Conservation (phyloP, 2,113 vertebrate species). For the Oryzias melastigma region DNA sequence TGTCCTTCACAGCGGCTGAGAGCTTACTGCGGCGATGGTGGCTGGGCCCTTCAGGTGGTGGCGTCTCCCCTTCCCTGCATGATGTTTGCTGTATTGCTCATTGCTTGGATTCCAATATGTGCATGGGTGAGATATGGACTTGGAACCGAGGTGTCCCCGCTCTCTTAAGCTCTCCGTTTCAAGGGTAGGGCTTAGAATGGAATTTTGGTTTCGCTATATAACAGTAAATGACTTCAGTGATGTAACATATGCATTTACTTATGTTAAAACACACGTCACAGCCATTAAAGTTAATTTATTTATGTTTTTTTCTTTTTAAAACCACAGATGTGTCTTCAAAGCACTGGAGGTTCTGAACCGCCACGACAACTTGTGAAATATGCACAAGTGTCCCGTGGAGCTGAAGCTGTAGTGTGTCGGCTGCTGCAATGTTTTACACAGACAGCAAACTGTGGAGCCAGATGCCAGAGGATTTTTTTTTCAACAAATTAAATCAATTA, state of each 20-base stretch:
- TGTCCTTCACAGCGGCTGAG: too few relatives aligned
- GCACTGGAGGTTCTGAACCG: background rate
- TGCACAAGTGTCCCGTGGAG: background rate
- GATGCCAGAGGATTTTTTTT: background rate
- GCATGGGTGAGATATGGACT: too few relatives aligned
- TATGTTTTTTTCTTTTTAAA: background rate
- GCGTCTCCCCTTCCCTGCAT: too few relatives aligned
- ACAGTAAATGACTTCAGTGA: background rate
- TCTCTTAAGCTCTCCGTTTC: too few relatives aligned
- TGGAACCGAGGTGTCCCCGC: too few relatives aligned
- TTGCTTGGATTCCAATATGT: too few relatives aligned
- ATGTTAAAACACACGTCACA: background rate
- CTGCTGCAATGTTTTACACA: background rate
- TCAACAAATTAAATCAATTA: background rate
- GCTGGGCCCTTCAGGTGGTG: too few relatives aligned
- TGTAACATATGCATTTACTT: background rate
- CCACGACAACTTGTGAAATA: background rate
- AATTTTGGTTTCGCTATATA: background rate
- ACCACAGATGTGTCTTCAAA: background rate
- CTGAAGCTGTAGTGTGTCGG: background rate
- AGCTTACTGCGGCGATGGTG: too few relatives aligned
- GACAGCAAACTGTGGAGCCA: constrained; percentile 1
- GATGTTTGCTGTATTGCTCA: too few relatives aligned
- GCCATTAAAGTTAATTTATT: background rate
- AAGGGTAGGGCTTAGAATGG: too few relatives aligned